phyloP scores from a whole-genome alignment of 2,113 vertebrate species.

The Oncorhynchus keta region DNA sequence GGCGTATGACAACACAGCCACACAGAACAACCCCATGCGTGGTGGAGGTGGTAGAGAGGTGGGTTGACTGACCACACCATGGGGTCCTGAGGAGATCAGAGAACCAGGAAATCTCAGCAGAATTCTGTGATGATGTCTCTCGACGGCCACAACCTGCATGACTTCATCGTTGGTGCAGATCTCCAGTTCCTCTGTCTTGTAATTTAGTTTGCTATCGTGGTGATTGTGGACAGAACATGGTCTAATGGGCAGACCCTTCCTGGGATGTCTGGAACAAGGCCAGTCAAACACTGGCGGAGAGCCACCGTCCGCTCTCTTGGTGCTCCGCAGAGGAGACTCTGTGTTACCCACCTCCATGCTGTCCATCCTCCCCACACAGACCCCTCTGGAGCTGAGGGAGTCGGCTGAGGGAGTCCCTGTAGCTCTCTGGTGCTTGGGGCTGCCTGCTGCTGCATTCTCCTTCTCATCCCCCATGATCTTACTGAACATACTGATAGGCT shows the following conservation, averaged over 20 bases:
- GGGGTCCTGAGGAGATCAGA: neutral
- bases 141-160: conserved; percentile 67
- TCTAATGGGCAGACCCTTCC: conserved; percentile 22
- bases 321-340: conserved; percentile 40
- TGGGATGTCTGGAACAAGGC: conserved; percentile 41
- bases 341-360: conserved; percentile 45
- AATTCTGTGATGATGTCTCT: neutral
- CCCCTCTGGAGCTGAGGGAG: conserved; percentile 39
- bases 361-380: conserved; percentile 27
- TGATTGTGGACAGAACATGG: conserved; percentile 41
- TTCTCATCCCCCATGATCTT: conserved; percentile 85
- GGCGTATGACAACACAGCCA: conserved; percentile 77
- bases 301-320: conserved; percentile 48
- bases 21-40: conserved; percentile 66
- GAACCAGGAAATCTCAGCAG: neutral
- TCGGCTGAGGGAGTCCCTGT: conserved; percentile 42
- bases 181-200: conserved; percentile 63
- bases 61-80: neutral
- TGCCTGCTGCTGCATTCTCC: conserved; percentile 30
- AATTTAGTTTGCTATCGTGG: conserved; percentile 16
- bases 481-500: conserved; percentile 78
- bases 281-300: conserved; percentile 56
- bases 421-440: conserved; percentile 62
- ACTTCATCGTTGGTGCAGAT: conserved; percentile 72
- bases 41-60: conserved; percentile 63